Conservation (phyloP, 2,797 vertebrate species). For the Clangula hyemalis region DNA sequence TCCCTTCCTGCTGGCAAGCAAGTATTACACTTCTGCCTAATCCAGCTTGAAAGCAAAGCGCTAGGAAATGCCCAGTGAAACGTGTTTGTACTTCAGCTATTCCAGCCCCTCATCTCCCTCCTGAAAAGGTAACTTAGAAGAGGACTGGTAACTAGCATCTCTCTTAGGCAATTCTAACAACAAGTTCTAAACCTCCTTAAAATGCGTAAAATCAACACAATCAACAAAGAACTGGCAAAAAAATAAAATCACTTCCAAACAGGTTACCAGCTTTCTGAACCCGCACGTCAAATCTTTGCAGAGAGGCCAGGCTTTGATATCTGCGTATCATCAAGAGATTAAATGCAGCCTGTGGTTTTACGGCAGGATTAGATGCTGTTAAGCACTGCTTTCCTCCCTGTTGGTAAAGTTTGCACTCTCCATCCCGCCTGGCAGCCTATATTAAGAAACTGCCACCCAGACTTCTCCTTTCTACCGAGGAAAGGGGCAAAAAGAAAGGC, state of each 20-base stretch:
- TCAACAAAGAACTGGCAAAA: neutral
- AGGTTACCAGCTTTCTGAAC: neutral
- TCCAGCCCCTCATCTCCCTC: neutral
- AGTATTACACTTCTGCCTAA: neutral
- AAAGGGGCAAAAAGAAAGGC: neutral
- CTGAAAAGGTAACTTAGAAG: neutral
- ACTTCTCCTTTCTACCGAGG: conserved; percentile 43
- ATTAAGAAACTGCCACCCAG: conserved; percentile 26
- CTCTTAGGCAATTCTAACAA: neutral
- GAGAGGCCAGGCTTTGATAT: neutral
- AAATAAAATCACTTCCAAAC: neutral
- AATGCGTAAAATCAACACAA: neutral
- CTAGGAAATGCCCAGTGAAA: neutral
- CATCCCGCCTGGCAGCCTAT: conserved; percentile 17
- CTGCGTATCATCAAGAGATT: neutral
- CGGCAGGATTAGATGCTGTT: neutral
- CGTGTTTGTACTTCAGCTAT: neutral
- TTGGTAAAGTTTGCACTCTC: neutral
- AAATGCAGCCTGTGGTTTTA: neutral
- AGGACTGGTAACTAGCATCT: neutral
- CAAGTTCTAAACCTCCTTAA: neutral
- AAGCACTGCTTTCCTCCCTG: neutral
- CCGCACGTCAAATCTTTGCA: neutral
- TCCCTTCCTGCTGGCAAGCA: neutral
- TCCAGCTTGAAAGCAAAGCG: neutral